phyloP scores from a whole-genome alignment of 2,797 vertebrate genomes.

The Orientallactaga sibirica region DNA sequence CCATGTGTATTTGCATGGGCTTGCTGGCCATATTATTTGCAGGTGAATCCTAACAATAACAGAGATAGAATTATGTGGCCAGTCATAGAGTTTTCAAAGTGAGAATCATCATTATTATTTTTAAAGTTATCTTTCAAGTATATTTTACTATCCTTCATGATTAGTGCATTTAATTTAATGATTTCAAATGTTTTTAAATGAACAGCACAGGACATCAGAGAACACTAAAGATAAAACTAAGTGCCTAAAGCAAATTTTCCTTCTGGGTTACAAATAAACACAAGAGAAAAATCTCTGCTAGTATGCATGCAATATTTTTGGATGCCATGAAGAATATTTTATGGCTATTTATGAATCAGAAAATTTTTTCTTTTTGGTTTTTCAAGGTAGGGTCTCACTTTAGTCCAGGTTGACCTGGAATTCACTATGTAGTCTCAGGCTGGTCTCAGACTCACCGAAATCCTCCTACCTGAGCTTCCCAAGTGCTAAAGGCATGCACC shows the following conservation, averaged over 20 bases:
- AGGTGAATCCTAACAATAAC: not conserved
- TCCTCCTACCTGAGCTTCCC: too few relatives aligned
- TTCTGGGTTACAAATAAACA: conserved; percentile 64
- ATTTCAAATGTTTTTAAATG: conserved; percentile 70
- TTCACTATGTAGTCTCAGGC: too few relatives aligned
- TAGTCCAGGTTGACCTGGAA: too few relatives aligned
- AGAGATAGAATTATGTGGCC: not conserved
- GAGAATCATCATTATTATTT: not conserved
- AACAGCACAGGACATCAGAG: conserved; percentile 42
- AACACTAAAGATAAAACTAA: conserved; percentile 64
- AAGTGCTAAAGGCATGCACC: too few relatives aligned
- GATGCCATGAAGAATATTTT: not conserved
- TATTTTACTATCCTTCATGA: conserved; percentile 72
- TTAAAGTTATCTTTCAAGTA: conserved; percentile 70
- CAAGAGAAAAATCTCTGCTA: conserved; percentile 50
- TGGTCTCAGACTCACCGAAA: too few relatives aligned
- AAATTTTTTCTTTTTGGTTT: not conserved
- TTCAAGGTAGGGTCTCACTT: too few relatives aligned
- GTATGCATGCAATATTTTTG: conserved; percentile 46
- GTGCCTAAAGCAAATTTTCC: conserved; percentile 44
- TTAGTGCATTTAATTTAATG: conserved; percentile 67
- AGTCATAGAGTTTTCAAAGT: not conserved
- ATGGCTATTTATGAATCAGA: conserved; percentile 8
- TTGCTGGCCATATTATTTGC: not conserved
- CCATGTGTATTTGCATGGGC: not conserved